A percentile compares a stretch with the other conserved stretches of the same genome.
These are phyloP conservation scores for Ondatra zibethicus DNA, from an alignment of 2,113 vertebrate genomes.

Conservation along the genomic window DNA sequence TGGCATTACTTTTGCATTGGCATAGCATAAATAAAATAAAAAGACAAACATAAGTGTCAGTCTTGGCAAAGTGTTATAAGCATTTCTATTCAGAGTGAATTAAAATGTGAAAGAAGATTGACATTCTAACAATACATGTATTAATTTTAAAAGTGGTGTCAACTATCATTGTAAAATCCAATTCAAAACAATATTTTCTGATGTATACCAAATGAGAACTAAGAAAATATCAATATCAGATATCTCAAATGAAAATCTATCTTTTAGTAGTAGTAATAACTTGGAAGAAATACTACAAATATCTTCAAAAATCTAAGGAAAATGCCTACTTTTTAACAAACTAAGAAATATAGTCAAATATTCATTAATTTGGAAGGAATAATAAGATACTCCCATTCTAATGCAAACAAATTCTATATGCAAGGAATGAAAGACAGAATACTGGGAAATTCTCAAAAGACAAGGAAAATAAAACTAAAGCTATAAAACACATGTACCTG, in stretches of 20 bases:
- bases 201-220: neutral
- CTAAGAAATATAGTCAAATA: neutral
- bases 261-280: neutral
- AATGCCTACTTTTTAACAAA: neutral
- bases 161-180: neutral
- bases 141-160: neutral
- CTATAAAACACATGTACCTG: neutral
- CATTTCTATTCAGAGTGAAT: slow-evolving; percentile 1
- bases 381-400: neutral
- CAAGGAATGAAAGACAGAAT: neutral
- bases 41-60: neutral
- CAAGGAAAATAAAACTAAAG: neutral
- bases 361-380: neutral
- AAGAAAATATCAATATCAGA: neutral
- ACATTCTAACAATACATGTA: neutral
- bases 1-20: neutral
- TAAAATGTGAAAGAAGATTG: neutral
- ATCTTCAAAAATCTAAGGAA: neutral
- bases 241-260: neutral
- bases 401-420: neutral
- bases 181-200: neutral
- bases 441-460: neutral
- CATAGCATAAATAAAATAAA: neutral
- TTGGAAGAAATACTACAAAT: neutral
- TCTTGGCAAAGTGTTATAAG: neutral